These are phyloP conservation scores for Drosophila parvula DNA, from an alignment of 1,140 invertebrate genomes.

Conservation along the genomic window DNA sequence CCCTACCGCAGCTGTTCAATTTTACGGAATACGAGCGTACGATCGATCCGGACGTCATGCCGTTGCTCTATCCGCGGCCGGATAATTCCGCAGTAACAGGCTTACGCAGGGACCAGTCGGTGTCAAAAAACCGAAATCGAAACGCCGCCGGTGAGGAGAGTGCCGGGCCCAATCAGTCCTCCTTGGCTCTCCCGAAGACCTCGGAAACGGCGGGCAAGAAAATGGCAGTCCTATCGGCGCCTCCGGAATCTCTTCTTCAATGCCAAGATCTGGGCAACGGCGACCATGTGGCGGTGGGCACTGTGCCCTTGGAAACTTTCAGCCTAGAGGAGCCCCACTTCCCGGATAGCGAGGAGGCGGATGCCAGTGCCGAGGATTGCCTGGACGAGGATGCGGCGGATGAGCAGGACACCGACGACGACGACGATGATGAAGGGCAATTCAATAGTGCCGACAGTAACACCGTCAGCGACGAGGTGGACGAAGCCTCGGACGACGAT, in stretches of 20 bases:
- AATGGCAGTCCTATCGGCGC: not conserved
- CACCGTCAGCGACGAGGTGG: slow-evolving; percentile 24
- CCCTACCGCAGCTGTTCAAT: slow-evolving; percentile 58
- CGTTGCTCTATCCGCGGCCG: slow-evolving; percentile 27
- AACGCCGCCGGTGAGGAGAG: slow-evolving; percentile 55
- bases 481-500: slow-evolving; percentile 30
- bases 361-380: slow-evolving; percentile 28
- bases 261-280: slow-evolving; percentile 60
- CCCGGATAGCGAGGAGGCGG: slow-evolving; percentile 15
- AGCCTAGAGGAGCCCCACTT: slow-evolving; percentile 3
- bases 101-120: not conserved
- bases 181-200: not conserved
- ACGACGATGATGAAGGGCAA: slow-evolving; percentile 40
- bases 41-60: slow-evolving; percentile 53
- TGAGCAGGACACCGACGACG: slow-evolving; percentile 28
- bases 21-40: slow-evolving; percentile 56
- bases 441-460: slow-evolving; percentile 40
- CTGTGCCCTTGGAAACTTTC: slow-evolving; percentile 6
- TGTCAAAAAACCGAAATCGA: slow-evolving; percentile 7
- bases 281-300: slow-evolving; percentile 47
- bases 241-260: not conserved
- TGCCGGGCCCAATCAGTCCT: not conserved
- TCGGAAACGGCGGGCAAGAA: slow-evolving; percentile 1
- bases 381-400: slow-evolving; percentile 24
- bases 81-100: too few relatives aligned